Evolutionary conservation across 2,113 vertebrate genomes (phyloP), one percentile per base, ranked within the genome.

Genomic region (Nymphicus hollandicus): DNA sequence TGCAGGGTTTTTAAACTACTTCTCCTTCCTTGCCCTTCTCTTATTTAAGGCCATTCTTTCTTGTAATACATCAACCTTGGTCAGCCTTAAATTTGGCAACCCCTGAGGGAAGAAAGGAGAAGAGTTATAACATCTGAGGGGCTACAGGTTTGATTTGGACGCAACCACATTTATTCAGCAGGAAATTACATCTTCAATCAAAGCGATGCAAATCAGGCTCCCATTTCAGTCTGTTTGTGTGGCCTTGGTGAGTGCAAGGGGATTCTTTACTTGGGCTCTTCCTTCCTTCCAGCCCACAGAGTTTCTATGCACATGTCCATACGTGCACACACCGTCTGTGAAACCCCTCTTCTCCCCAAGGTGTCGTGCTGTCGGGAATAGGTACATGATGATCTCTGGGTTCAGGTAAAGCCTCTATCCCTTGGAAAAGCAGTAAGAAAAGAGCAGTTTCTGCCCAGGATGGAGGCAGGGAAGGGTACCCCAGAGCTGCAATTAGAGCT

Each of bases 151-250:
- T 96, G 85, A 91, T 95, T 97, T 93, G 96, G 95, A 92, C 56
- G 47, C 83, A 73, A 69, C 73, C 50, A 74, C 93, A 89, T 93
- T 96, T 91, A 91, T 95, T 95, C 90, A 95, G 86, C 47, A 81
- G 93, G 92, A 95, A 95, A 97, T 96, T 93, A 91, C 80, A 86
- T 91, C 94, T 96, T 95, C 93, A 95, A 96, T 96, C 93, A 97
- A 95, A 94, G 70, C 50, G 9, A 93, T 91, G 91, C 77, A 87
- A 92, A 93, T 94, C 66, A 91, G 56, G 66, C 53, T 89, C 66
- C 81, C 78, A 33, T 89, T 95, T 88, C 91, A 85, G 88, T 92
- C 86, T 94, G 28, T 96, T 97, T 97, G 66, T 93, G 95, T 92
- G 95, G 93, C 74, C 86, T 84, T 65, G 69, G 86, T 87, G 95